Base-by-base conservation (phyloP, 2,888 invertebrate genomes). In the Ophioninae sp. region DNA sequence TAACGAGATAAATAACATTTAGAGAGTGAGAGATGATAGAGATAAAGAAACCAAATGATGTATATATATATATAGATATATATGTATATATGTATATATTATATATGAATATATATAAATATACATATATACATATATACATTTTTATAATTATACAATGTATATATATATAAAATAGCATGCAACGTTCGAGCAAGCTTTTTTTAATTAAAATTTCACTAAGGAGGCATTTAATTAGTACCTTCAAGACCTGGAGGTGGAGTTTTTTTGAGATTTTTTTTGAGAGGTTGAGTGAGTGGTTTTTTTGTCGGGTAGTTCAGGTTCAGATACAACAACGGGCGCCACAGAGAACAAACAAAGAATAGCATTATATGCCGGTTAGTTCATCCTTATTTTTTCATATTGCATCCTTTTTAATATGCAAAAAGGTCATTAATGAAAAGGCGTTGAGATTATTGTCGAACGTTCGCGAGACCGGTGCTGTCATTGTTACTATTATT, bases 181-280 rank as follows among this genome's bases (percentile, higher is more conserved):
- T 91, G 91, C 91, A 87, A 91, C 90, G 88, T 90, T 88, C 87
- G 88, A 91, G 88, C 90, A 91, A 90, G 90, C 88, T 80, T 85
- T 84, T 41, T 83, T 84, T 83, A 78, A 82, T 80, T 78, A 73
- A 85, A 84, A 82, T 67, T 85, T 84, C 87, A 88, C 88, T 90
- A 91, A 92, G 90, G 91, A 91, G 90, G 90, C 90, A 89, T 91
- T 90, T 90, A 91, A 90, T 91, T 91, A 91, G 90, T 92, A 92
- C 92, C 92, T 92, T 92, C 92, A 92, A 92, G 91, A 92, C 92
- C 92, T 92, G 91, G 90, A 92, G 91, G 90, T 91, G 91, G 91
- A 91, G 90, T 90, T 91, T 91, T 89, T 91, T 91, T 91, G 90
- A 91, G 88, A 91, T 79, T 91, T 90, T 90, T 90, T 90, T 91